These are phyloP conservation scores for Panthera tigris DNA, from an alignment of 2,113 vertebrate genomes.

Conservation along the genomic window DNA sequence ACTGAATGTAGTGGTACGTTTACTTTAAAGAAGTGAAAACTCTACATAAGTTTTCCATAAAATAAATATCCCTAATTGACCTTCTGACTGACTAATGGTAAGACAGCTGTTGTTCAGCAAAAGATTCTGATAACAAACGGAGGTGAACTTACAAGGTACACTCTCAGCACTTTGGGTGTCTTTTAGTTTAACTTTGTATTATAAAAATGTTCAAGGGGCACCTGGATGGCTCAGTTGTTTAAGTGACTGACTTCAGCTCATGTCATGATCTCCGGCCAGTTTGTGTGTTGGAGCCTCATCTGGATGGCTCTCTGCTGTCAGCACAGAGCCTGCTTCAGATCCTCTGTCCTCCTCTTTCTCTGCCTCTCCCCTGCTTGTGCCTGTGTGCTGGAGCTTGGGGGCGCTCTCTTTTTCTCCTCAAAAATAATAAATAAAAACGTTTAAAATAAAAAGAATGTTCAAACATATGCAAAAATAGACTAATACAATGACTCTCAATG, in stretches of 20 bases:
- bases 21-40: not conserved
- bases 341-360: too few relatives aligned
- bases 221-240: too few relatives aligned
- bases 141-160: not conserved
- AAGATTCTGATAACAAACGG: not conserved
- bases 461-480: not conserved
- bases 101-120: not conserved
- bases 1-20: not conserved
- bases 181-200: slow-evolving; percentile 10
- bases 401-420: too few relatives aligned
- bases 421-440: too few relatives aligned
- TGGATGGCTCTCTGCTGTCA: too few relatives aligned
- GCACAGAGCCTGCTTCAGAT: too few relatives aligned
- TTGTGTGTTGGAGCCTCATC: too few relatives aligned
- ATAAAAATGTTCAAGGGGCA: not conserved
- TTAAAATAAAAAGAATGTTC: not conserved
- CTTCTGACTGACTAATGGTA: not conserved
- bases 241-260: too few relatives aligned
- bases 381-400: too few relatives aligned
- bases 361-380: too few relatives aligned
- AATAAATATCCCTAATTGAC: not conserved
- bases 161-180: not conserved
- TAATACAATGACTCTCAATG: not conserved
- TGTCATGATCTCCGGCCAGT: too few relatives aligned
- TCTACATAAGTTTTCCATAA: not conserved